phyloP scores from a whole-genome alignment of 2,113 vertebrate species.

The Clarias batrachus region DNA sequence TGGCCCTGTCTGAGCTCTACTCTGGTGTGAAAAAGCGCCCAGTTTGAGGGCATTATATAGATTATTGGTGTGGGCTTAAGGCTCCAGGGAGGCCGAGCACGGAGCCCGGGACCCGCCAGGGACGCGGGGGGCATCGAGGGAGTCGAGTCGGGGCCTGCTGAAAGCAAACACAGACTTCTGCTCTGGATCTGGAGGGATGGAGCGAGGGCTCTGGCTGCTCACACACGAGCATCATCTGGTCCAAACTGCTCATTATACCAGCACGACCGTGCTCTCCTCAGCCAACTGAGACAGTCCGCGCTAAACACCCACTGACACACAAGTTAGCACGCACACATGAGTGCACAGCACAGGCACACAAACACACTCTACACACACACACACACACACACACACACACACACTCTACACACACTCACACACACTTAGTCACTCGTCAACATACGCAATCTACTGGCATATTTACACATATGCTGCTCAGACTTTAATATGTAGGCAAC shows the following conservation, averaged over 20 bases:
- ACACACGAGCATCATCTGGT: conserved; percentile 56
- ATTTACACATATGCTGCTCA: conserved; percentile 51
- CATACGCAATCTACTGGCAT: conserved; percentile 45
- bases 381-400: conserved; percentile 1
- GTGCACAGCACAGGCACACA: conserved; percentile 26
- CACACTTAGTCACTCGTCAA: conserved; percentile 47
- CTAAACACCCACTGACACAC: conserved; percentile 51
- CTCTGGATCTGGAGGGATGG: conserved; percentile 59
- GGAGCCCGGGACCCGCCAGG: conserved; percentile 57
- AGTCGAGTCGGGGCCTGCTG: conserved; percentile 54
- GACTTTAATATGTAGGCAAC: conserved; percentile 47
- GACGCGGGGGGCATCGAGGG: conserved; percentile 45
- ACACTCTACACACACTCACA: conserved; percentile 12
- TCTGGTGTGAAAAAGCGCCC: conserved; percentile 77
- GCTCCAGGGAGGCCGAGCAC: conserved; percentile 64
- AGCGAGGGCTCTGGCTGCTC: conserved; percentile 49
- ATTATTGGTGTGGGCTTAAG: conserved; percentile 75
- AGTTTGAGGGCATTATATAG: conserved; percentile 80
- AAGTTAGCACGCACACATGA: conserved; percentile 45
- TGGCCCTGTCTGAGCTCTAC: conserved; percentile 72
- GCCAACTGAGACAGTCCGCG: conserved; percentile 50
- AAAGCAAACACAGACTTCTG: conserved; percentile 65
- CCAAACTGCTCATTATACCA: conserved; percentile 53
- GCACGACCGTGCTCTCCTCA: conserved; percentile 49
- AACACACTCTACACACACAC: conserved; percentile 10